Evolutionary conservation across 92 coral and sea anemone genomes (phyloP), one percentile per base, ranked within the genome.

Genomic region (Bergia puertoricense): DNA sequence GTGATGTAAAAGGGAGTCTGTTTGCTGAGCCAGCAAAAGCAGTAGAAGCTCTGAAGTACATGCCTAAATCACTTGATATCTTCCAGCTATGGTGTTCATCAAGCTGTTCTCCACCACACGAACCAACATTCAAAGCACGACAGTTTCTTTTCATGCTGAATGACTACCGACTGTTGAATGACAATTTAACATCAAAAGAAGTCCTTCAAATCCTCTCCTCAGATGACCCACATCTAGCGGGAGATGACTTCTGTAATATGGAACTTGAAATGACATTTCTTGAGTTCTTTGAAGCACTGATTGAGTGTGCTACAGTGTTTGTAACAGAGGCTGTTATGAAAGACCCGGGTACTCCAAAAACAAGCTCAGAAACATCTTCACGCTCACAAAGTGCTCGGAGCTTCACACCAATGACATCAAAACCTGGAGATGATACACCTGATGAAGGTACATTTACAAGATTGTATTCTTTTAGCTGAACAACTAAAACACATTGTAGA

Each of bases 211-310:
- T 95, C 65, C 79, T 97, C 42, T 92, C 97, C 22, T 86, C 88
- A 68, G 98, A 94, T 78, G 93, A 94, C 81, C 97, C 98, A 85
- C 94, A 85, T 22, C 80, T 97, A 45, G 98, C 95, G 2, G 96
- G 93, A 65, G 95, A 93, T 9, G 98, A 93, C 79, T 97, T 94
- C 81, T 95, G 94, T 82, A 97, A 93, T 81, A 91, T 97, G 67
- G 99, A 95, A 81, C 82, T 95, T 14, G 99, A 97, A 87, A 86
- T 97, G 90, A 95, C 99, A 1, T 97, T 97, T 89, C 86, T 97
- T 91, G 99, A 97, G 88, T 94, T 97, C 76, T 94, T 92, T 82
- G 99, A 97, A 80, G 98, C 94, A 7, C 91, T 97, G 38, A 92
- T 97, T 80, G 95, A 92, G 6, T 97, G 99, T 89, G 96, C 98